phyloP scores from a whole-genome alignment of 2,888 invertebrate genomes.

The Anthophora plumipes region DNA sequence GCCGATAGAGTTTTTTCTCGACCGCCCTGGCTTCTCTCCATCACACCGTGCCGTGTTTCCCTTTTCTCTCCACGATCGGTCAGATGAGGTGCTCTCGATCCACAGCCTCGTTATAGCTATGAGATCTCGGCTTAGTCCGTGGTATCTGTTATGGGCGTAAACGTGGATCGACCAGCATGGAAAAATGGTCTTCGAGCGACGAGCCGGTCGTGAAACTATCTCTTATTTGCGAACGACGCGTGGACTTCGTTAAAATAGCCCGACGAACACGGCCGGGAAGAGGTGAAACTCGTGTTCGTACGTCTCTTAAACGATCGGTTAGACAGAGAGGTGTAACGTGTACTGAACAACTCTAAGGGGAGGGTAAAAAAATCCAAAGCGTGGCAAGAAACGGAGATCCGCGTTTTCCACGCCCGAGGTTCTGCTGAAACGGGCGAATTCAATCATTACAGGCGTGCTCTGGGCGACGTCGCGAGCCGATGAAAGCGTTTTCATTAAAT shows the following conservation, averaged over 20 bases:
- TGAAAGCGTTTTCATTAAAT: conserved; percentile 65
- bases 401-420: conserved; percentile 72
- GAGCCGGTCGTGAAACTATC: conserved; percentile 73
- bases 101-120: conserved; percentile 64
- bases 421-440: conserved; percentile 66
- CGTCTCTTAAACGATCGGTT: not conserved
- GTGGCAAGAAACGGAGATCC: conserved; percentile 62
- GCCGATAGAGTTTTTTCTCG: not conserved
- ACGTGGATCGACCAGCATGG: conserved; percentile 62
- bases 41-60: not conserved
- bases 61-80: conserved; percentile 5
- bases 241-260: conserved; percentile 69
- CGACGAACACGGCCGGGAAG: conserved; percentile 36
- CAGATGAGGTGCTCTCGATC: conserved; percentile 54
- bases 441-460: conserved; percentile 60
- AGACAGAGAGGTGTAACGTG: not conserved
- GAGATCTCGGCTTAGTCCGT: conserved; percentile 55
- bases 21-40: not conserved
- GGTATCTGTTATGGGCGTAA: conserved; percentile 68
- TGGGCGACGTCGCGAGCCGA: conserved; percentile 38
- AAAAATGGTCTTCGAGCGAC: conserved; percentile 64
- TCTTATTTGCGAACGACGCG: conserved; percentile 64
- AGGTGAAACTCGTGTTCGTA: conserved; percentile 63
- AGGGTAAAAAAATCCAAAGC: conserved; percentile 30
- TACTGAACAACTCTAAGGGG: not conserved